Evolutionary conservation across 1,140 invertebrate species (phyloP).

Genomic region (Diabrotica virgifera): DNA sequence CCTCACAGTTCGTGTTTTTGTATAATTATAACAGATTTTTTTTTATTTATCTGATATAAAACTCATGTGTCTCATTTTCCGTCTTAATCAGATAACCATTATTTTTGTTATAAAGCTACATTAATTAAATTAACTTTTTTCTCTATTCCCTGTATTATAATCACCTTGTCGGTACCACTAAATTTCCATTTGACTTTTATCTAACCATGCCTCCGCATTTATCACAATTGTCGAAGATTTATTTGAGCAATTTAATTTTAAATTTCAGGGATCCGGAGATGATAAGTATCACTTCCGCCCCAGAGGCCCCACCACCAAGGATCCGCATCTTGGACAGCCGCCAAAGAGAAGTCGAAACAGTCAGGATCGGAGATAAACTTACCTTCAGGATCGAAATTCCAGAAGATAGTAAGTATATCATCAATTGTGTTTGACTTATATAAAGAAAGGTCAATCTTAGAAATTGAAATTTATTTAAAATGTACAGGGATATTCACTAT

Average conservation of each 20-base stretch:
- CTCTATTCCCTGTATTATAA: too few species aligned
- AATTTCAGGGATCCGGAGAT: slow-evolving; percentile 80
- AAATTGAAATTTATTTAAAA: not conserved
- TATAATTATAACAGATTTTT: too few species aligned
- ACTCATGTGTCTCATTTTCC: too few species aligned
- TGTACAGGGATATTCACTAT: too few species aligned
- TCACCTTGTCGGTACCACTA: too few species aligned
- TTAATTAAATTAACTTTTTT: too few species aligned
- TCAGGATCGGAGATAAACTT: slow-evolving; percentile 89
- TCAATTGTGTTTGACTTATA: not conserved
- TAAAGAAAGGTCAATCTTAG: not conserved
- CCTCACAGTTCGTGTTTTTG: too few species aligned
- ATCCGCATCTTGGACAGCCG: slow-evolving; percentile 85
- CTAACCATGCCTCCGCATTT: not conserved
- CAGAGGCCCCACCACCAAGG: slow-evolving; percentile 89
- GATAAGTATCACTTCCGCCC: slow-evolving; percentile 92
- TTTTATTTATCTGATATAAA: too few species aligned
- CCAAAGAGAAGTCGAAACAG: slow-evolving; percentile 86
- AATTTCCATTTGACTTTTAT: not conserved
- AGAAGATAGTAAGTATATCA: slow-evolving; percentile 80
- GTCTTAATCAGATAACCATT: too few species aligned
- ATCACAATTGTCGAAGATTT: not conserved
- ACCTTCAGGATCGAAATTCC: slow-evolving; percentile 95
- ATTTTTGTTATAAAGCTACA: too few species aligned
- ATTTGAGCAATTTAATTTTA: not conserved